Base-by-base conservation (phyloP, 2,888 invertebrate genomes). In the Agapostemon virescens region DNA sequence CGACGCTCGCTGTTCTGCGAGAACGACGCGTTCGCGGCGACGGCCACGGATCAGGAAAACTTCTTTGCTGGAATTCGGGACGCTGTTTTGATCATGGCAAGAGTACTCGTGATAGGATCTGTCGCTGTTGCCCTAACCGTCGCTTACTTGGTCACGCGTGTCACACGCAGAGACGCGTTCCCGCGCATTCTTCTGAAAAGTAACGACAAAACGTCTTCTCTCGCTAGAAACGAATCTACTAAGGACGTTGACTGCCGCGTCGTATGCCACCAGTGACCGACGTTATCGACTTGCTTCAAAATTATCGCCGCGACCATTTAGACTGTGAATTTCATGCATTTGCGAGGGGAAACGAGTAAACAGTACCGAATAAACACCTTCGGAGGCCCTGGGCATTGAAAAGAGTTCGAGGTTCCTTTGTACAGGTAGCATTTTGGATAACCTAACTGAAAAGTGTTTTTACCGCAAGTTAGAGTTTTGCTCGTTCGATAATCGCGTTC, bases 111-210 rank as follows among this genome's bases (percentile, higher is more conserved):
- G 68, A 86, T 90, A 69, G 83, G 86, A 55, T 77, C 81, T 26
- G 74, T 89, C n/a, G 66, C 82, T 33, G 75, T 69, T 67, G 82
- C 79, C 74, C 70, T 90, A 68, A 61, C 83, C 20, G 58, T 83
- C 13, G 82, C 83, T 64, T 89, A 89, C 69, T 77, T 87, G 66
- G 77, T 88, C 36, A 87, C 87, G 38, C 85, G 86, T 61, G 67
- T 86, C 26, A 85, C 86, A n/a, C 74, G 79, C 33, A 45, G 84
- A 20, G 68, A 82, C 49, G 71, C 38, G 30, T 87, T 87, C 64
- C 86, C 88, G 30, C 49, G 11, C 11, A 78, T 89, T 42, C 74
- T 90, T 40, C 81, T 86, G 15, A 87, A 77, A 86, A 88, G 90
- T 90, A 81, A 83, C 20, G 11, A 42, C 17, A 4, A 0, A 30